phyloP scores from a whole-genome alignment of 1,140 invertebrate genomes.

The Drosophila trapezifrons region DNA sequence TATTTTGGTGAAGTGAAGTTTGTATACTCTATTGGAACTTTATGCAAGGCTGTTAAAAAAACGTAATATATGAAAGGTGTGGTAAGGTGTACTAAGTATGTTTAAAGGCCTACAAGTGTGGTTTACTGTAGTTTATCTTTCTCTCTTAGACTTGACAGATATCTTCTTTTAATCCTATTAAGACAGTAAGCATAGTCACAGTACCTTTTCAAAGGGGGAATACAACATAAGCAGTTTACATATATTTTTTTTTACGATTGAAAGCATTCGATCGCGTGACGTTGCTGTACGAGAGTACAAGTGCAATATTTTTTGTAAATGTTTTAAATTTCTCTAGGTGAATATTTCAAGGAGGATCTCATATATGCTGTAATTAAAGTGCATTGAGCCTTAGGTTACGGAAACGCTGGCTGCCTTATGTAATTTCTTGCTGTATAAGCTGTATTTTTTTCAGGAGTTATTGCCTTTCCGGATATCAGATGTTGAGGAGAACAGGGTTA shows the following conservation, averaged over 20 bases:
- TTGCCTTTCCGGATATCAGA: slow-evolving; percentile 13
- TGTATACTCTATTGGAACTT: slow-evolving; percentile 3
- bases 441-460: neutral
- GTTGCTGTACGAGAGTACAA: slow-evolving; percentile 5
- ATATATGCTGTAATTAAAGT: slow-evolving; percentile 31
- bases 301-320: slow-evolving; percentile 32
- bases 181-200: neutral
- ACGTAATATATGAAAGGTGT: neutral
- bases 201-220: neutral
- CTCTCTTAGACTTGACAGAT: neutral
- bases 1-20: neutral
- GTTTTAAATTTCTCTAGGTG: slow-evolving; percentile 48
- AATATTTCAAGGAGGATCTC: slow-evolving; percentile 28
- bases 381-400: slow-evolving; percentile 34
- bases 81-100: neutral
- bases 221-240: neutral
- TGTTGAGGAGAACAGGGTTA: slow-evolving; percentile 23
- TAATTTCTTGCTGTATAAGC: slow-evolving; percentile 17
- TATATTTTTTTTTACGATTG: slow-evolving; percentile 37
- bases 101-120: neutral
- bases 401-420: slow-evolving; percentile 27
- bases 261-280: slow-evolving; percentile 45
- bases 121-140: too few relatives aligned
- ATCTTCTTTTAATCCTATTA: neutral
- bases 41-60: neutral